Evolutionary conservation across 1,140 invertebrate genomes (phyloP), one percentile per base, ranked within the genome.

Genomic region (Phymorhynchus buccinoides): DNA sequence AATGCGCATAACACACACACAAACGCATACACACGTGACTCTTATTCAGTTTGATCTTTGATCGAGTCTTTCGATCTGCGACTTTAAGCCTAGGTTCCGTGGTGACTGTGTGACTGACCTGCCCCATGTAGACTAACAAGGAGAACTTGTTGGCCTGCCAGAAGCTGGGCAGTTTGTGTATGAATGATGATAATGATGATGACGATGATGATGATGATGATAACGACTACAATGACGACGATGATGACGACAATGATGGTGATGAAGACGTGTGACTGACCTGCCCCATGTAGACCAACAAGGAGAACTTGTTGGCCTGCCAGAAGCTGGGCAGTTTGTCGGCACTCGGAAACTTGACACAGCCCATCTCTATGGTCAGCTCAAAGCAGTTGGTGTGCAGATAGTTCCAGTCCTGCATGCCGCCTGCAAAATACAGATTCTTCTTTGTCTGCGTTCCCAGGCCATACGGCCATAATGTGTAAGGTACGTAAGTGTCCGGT

Each of bases 391-490:
- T 98, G 90, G 97, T 98, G 96, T 97, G 97, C 22, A 99, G 95
- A 92, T 99, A 99, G 93, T 99, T 99, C 94, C 97, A 99, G 92
- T 99, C 99, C 94, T 99, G 98, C 98, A 99, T 99, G 66, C 98
- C 98, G 83, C 93, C 93, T 93, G 84, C 14, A 88, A 86, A n/a
- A 27, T 42, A n/a, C n/a, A n/a, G n/a, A n/a, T n/a, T n/a, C n/a
- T n/a, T n/a, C n/a, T n/a, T n/a, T n/a, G n/a, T n/a, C n/a, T n/a
- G n/a, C n/a, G n/a, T n/a, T n/a, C n/a, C n/a, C n/a, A n/a, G n/a
- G n/a, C n/a, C n/a, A n/a, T n/a, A n/a, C n/a, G n/a, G n/a, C n/a
- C n/a, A n/a, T n/a, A n/a, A n/a, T n/a, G n/a, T n/a, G n/a, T n/a
- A n/a, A n/a, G n/a, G n/a, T n/a, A n/a, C n/a, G n/a, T n/a, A n/a